A percentile compares a stretch with the other conserved stretches of the same genome.
Conservation (phyloP, 2,113 vertebrate species). For the Nycticryphes semicollaris region DNA sequence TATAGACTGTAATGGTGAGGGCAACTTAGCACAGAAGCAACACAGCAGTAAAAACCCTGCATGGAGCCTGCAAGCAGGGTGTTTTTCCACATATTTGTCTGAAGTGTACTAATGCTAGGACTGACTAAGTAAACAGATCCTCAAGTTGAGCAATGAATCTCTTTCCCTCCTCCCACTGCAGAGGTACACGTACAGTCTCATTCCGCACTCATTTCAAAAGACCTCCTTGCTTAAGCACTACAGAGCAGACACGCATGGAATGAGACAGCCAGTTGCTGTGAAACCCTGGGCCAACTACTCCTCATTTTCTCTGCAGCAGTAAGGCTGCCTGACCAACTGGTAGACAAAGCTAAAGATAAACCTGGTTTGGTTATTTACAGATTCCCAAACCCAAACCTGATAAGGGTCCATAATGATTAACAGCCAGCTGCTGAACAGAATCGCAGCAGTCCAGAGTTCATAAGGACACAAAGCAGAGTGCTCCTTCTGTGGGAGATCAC, state of each 20-base stretch:
- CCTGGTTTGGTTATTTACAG: constrained; percentile 44
- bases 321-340: not conserved
- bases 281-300: not conserved
- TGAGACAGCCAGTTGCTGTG: not conserved
- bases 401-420: constrained; percentile 45
- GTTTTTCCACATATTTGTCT: not conserved
- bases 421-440: not conserved
- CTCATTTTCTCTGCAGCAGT: not conserved
- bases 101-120: not conserved
- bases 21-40: not conserved
- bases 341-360: not conserved
- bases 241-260: fast-evolving
- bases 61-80: not conserved
- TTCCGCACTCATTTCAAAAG: not conserved
- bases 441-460: fast-evolving
- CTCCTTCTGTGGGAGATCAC: not conserved
- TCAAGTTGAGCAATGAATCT: not conserved
- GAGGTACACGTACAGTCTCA: not conserved
- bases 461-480: not conserved
- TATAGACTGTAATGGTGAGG: not conserved
- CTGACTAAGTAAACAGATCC: not conserved
- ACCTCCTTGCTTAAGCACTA: not conserved
- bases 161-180: not conserved
- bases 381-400: not conserved
- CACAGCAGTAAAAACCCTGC: not conserved